Percentiles rank a stretch among this genome's conserved stretches.
Evolutionary conservation across 2,113 vertebrate species (phyloP).

Genomic region (Otus sunia): DNA sequence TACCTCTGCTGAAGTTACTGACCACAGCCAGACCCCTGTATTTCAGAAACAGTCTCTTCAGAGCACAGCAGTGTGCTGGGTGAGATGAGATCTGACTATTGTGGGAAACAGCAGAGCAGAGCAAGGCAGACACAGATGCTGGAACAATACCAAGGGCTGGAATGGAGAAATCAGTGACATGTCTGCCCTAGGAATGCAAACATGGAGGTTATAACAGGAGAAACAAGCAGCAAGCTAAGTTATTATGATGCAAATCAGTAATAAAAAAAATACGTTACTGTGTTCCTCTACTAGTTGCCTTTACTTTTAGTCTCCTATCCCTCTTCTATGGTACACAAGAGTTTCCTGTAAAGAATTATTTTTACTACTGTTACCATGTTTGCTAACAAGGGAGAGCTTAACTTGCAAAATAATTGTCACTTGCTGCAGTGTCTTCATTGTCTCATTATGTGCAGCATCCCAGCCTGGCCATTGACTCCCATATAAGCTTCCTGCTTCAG

Average conservation of each 20-base stretch:
- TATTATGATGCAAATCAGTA: neutral
- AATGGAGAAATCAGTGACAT: neutral
- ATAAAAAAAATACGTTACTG: neutral
- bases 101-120: neutral
- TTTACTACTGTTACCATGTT: neutral
- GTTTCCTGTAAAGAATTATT: neutral
- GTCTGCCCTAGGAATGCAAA: neutral
- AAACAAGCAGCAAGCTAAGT: neutral
- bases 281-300: neutral
- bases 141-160: neutral
- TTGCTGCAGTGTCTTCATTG: neutral
- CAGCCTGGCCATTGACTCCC: neutral
- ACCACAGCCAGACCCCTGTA: neutral
- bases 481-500: neutral
- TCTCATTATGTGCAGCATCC: neutral
- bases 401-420: neutral
- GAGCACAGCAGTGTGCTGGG: accelerated
- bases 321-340: neutral
- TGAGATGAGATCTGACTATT: neutral
- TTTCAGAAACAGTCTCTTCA: neutral
- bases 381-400: neutral
- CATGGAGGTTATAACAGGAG: neutral
- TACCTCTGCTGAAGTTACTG: neutral
- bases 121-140: neutral
- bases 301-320: neutral